Evolutionary conservation across 2,113 vertebrate species (phyloP).

Genomic region (Tinamus guttatus): DNA sequence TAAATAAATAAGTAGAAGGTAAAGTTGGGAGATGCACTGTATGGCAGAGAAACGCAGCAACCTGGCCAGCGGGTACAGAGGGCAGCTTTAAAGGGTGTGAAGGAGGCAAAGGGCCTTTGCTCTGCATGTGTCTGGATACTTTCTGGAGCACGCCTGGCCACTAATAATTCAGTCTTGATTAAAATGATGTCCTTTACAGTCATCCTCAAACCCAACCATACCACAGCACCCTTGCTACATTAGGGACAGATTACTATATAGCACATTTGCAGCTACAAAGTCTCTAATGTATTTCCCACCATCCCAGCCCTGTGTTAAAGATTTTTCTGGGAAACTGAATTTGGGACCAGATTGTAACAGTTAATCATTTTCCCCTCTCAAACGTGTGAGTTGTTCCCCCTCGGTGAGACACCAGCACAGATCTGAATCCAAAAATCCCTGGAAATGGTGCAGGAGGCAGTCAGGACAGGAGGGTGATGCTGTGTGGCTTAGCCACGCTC

Average conservation of each 20-base stretch:
- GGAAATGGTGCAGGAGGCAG: not conserved
- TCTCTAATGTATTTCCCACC: not conserved
- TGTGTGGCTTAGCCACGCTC: not conserved
- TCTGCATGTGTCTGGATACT: not conserved
- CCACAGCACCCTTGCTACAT: not conserved
- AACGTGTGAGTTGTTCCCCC: not conserved
- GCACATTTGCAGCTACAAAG: not conserved
- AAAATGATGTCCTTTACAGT: not conserved
- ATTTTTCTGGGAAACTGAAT: not conserved
- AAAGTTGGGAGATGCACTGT: conserved; percentile 5
- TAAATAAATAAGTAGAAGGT: conserved; percentile 13
- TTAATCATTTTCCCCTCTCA: not conserved
- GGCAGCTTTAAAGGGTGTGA: not conserved
- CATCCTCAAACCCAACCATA: not conserved
- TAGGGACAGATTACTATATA: not conserved
- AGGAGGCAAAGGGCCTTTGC: not conserved
- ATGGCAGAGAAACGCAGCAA: not conserved
- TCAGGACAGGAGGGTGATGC: fast-evolving
- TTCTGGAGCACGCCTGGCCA: not conserved
- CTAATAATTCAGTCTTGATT: conserved; percentile 35
- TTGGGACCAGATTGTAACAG: not conserved
- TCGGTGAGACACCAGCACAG: not conserved
- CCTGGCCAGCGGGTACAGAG: not conserved
- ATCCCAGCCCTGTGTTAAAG: not conserved
- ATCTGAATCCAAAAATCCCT: fast-evolving